Percentiles rank a stretch among this genome's conserved stretches.
These are phyloP conservation scores for Epicampocera succincta DNA, from an alignment of 2,888 invertebrate genomes.

Conservation along the genomic window DNA sequence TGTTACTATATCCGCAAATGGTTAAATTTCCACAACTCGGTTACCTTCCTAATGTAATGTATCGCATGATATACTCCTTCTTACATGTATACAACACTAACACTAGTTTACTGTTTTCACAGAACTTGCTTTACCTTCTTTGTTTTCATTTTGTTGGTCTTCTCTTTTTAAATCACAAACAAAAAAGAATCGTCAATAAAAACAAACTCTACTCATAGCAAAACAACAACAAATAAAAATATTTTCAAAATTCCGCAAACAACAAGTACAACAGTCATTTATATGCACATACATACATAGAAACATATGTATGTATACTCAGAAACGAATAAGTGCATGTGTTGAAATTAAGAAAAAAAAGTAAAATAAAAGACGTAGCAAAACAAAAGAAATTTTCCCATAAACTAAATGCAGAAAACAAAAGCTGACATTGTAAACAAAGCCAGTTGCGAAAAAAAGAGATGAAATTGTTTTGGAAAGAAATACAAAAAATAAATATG, in stretches of 20 bases:
- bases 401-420: slow-evolving; percentile 30
- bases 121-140: slow-evolving; percentile 19
- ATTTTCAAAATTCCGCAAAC: slow-evolving; percentile 20
- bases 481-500: slow-evolving; percentile 63
- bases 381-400: slow-evolving; percentile 45
- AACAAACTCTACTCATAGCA: slow-evolving; percentile 22
- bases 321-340: no score
- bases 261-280: slow-evolving; percentile 35
- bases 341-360: slow-evolving; percentile 27
- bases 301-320: no score
- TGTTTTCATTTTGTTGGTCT: slow-evolving; percentile 9
- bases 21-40: no score
- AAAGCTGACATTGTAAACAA: slow-evolving; percentile 62
- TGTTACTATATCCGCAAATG: no score
- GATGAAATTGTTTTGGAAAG: slow-evolving; percentile 4
- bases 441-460: slow-evolving; percentile 50
- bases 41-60: no score
- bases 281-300: background rate
- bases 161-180: slow-evolving; percentile 1
- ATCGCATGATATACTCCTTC: background rate
- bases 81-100: slow-evolving; percentile 11
- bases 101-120: background rate
- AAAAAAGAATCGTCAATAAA: slow-evolving; percentile 41
- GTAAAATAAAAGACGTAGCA: slow-evolving; percentile 30
- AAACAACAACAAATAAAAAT: slow-evolving; percentile 38